Base-by-base conservation (phyloP, 2,888 invertebrate species). In the Caenorhabditis imperialis region DNA sequence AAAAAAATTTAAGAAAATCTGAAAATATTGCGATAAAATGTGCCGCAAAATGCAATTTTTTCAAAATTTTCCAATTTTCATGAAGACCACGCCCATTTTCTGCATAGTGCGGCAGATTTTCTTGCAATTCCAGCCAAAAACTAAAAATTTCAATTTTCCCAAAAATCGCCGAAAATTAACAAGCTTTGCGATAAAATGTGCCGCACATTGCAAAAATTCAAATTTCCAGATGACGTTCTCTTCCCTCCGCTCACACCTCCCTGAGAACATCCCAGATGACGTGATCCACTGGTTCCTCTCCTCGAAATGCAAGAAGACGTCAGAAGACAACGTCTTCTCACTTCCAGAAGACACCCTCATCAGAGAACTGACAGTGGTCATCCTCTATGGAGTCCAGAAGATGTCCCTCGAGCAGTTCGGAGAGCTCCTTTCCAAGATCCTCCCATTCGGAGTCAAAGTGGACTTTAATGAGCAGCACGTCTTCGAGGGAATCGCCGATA, bases 201-300 rank as follows among this genome's bases (percentile, higher is more conserved):
- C n/a, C n/a, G n/a, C n/a, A n/a, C n/a, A n/a, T n/a, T n/a, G n/a
- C n/a, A n/a, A n/a, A n/a, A n/a, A 38, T 3, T 8, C 8, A 20
- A 53, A 37, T 40, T 51, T 51, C 25, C 51, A 67, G 67, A 44
- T 67, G 1, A n/a, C 58, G 3, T 53, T 40, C 16, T 12, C 6
- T 8, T 45, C 18, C 12, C 55, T 73, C 0, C 67, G 73, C 0
- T 8, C 7, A 1, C 16, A 25, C 33, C 57, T 65, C 10, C 65
- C 61, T 8, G 38, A 42, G 22, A 67, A 67, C 50, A 69, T 74
- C 3, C 57, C 62, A 0, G 37, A 69, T 37, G 35, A 62, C 14
- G 57, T 57, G 8, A 62, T 74, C 20, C 22, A 58, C 3, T 74
- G 74, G 74, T 67, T 58, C 16, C 37, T 69, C 1, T n/a, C 22